Base-by-base conservation (phyloP, 2,888 invertebrate species). In the Cephus pygmeus region DNA sequence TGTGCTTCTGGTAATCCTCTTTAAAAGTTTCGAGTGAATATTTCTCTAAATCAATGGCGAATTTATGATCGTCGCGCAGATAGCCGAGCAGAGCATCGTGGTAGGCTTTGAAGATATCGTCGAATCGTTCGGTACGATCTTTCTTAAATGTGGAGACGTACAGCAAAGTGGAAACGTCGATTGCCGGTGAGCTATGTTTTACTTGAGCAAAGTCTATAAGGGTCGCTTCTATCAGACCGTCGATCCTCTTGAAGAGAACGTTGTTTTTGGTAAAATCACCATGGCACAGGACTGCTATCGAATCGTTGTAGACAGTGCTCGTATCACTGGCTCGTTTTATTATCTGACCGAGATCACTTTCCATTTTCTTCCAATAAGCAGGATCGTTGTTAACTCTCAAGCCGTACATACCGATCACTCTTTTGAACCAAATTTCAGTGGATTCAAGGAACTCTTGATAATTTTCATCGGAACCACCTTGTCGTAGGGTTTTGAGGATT, bases 91-190 rank as follows among this genome's bases (percentile, higher is more conserved):
- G 56, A 0, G 85, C 74, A 4, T 87, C 84, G 35, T 89, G 86
- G 75, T 91, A 90, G 12, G 75, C 81, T 9, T 75, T 73, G 11
- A 90, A 84, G 0, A 89, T 80, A 0, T 85, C 79, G 9, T 83
- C 79, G 40, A 87, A 84, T 36, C 75, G 73, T 11, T 83, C 74
- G 12, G 12, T 75, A 56, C 82, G 76, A 11, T 82, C 80, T 0
- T 80, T 69, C 3, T 75, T 77, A 6, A 84, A 77, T 12, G 84
- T 85, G 34, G 80, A 80, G 1, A 90, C 76, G 73, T 84, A 87
- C 4, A 90, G 40, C 36, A 88, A 90, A 3, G 88, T 88, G 0
- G 89, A 86, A 11, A 91, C 73, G 73, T 91, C 91, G 11, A 87
- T 80, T 11, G 86, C 82, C 0, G 91, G 91, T 12, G 88, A 87